Conservation (phyloP, 2,113 vertebrate genomes). For the Onychorhynchus coronatus region DNA sequence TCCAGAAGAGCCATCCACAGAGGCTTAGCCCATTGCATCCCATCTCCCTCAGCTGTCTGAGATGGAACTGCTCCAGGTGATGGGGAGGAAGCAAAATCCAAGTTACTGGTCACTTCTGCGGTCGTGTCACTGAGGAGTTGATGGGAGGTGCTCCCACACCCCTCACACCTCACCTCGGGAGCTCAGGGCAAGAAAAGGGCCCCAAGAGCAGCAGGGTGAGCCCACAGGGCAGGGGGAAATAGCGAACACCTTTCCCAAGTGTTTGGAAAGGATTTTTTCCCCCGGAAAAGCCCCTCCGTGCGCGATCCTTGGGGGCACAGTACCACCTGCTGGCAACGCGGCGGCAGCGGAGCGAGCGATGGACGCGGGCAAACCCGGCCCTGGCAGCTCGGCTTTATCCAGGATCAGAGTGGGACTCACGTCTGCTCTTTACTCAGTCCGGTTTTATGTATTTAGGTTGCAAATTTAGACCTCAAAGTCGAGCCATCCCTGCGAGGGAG, state of each 20-base stretch:
- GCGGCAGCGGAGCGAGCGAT: not conserved
- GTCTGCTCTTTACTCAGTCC: fast-evolving
- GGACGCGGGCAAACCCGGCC: fast-evolving
- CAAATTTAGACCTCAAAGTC: not conserved
- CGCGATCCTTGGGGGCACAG: not conserved
- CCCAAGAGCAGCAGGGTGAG: not conserved
- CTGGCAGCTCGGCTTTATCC: not conserved
- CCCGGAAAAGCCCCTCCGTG: not conserved
- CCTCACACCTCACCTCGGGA: fast-evolving
- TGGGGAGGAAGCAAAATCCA: not conserved
- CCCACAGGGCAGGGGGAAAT: not conserved
- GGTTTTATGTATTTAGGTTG: fast-evolving
- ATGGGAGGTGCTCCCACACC: no score
- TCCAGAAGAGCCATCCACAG: fast-evolving
- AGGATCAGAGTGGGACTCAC: fast-evolving
- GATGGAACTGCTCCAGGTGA: not conserved
- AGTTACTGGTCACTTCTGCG: fast-evolving
- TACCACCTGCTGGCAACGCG: slow-evolving; percentile 26
- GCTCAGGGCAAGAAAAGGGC: not conserved
- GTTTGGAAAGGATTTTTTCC: fast-evolving
- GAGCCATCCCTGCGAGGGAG: not conserved
- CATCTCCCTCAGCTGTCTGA: not conserved
- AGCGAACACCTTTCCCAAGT: fast-evolving
- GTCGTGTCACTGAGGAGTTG: fast-evolving
- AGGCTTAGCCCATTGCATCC: fast-evolving